Evolutionary conservation across 2,797 vertebrate genomes (phyloP).

Genomic region (Lithobates pipiens): DNA sequence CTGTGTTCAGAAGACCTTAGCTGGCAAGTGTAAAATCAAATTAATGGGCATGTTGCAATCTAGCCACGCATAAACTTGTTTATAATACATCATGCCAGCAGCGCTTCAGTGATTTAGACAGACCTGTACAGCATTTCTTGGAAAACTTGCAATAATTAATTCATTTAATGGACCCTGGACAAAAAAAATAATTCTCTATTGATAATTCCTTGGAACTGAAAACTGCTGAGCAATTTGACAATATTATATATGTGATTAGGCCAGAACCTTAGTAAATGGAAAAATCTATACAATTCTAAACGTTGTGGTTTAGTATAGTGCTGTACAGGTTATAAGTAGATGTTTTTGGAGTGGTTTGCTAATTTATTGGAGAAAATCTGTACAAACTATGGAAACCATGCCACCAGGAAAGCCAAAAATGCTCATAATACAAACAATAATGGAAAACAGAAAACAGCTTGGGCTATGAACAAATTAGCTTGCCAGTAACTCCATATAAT

Average conservation of each 20-base stretch:
- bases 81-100: slow-evolving; percentile 14
- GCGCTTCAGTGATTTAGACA: slow-evolving; percentile 8
- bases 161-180: slow-evolving; percentile 48
- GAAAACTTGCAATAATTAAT: slow-evolving; percentile 49
- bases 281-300: slow-evolving; percentile 11
- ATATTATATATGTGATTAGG: slow-evolving; percentile 4
- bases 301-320: too few species aligned
- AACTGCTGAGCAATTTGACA: slow-evolving; percentile 46
- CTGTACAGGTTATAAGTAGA: too few species aligned
- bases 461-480: too few species aligned
- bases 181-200: slow-evolving; percentile 45
- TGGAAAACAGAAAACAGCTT: too few species aligned
- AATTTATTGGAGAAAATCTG: too few species aligned
- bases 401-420: too few species aligned
- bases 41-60: slow-evolving; percentile 29
- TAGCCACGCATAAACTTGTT: slow-evolving; percentile 9
- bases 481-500: too few species aligned
- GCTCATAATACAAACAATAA: too few species aligned
- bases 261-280: neutral
- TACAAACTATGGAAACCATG: too few species aligned
- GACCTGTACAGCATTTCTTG: slow-evolving; percentile 36
- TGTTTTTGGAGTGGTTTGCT: too few species aligned
- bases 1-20: neutral
- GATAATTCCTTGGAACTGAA: slow-evolving; percentile 39
- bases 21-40: neutral